Conservation (phyloP, 2,113 vertebrate species). For the Sceloporus tristichus region DNA sequence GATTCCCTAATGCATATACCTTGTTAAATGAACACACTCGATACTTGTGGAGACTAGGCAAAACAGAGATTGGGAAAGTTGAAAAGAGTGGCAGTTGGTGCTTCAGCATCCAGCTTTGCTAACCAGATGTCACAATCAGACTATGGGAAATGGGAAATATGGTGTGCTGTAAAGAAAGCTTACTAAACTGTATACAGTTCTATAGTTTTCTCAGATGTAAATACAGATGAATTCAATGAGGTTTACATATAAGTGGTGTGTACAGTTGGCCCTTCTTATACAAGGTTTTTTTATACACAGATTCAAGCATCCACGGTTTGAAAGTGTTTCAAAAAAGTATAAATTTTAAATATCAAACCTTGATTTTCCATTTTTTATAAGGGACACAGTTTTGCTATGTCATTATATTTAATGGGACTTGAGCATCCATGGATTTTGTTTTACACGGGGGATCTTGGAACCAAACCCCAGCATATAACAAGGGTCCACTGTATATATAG, state of each 20-base stretch:
- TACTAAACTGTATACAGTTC: background rate
- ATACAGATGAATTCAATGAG: background rate
- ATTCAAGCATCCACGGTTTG: no score
- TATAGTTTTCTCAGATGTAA: background rate
- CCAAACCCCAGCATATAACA: no score
- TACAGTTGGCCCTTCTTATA: no score
- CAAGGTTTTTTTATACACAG: no score
- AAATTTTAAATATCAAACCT: no score
- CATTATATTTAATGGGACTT: no score
- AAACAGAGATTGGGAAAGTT: conserved; percentile 51
- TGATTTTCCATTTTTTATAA: no score
- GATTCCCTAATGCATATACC: conserved; percentile 71
- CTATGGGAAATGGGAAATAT: conserved; percentile 34
- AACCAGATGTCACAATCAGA: conserved; percentile 26
- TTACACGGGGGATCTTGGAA: no score
- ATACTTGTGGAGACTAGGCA: conserved; percentile 64
- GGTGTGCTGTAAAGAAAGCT: background rate
- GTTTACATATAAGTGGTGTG: background rate
- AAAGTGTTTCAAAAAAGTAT: no score
- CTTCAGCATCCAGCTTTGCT: conserved; percentile 24
- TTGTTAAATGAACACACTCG: conserved; percentile 64
- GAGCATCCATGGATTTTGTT: no score
- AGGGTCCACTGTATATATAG: no score
- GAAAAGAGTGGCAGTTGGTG: conserved; percentile 42
- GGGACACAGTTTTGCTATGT: no score